These are phyloP conservation scores for Motacilla tschutschensis DNA, from an alignment of 2,113 vertebrate species.

Conservation along the genomic window DNA sequence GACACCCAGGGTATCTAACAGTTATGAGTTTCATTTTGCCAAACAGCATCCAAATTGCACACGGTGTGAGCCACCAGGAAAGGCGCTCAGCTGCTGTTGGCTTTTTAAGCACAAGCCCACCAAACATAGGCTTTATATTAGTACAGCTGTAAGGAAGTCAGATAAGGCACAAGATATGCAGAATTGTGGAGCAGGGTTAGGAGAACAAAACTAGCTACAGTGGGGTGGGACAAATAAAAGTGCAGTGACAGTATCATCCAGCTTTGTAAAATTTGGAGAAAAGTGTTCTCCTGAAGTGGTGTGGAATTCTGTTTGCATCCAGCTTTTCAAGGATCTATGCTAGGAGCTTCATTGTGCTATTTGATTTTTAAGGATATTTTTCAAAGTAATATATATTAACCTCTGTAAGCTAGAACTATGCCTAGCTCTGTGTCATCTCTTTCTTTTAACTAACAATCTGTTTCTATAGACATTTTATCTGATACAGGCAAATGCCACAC, in stretches of 20 bases:
- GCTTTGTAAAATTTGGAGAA: not conserved
- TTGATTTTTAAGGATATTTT: not conserved
- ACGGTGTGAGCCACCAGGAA: not conserved
- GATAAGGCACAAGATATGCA: not conserved
- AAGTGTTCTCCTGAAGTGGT: not conserved
- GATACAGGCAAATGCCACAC: not conserved
- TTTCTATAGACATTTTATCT: not conserved
- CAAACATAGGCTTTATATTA: not conserved
- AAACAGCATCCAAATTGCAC: not conserved
- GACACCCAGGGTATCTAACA: not conserved
- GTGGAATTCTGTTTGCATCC: not conserved
- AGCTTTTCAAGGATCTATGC: rapidly evolving
- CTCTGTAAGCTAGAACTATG: not conserved
- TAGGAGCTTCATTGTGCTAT: not conserved
- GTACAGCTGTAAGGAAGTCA: not conserved
- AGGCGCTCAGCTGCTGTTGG: not conserved
- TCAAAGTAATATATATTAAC: not conserved
- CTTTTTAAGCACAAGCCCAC: not conserved
- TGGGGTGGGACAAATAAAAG: not conserved
- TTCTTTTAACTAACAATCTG: not conserved
- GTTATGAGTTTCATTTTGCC: not conserved
- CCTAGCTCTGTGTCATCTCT: not conserved
- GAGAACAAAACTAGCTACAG: not conserved
- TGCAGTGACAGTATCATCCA: not conserved
- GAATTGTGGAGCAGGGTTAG: not conserved